Conservation (phyloP, 2,113 vertebrate genomes). For the Neotragus moschatus region DNA sequence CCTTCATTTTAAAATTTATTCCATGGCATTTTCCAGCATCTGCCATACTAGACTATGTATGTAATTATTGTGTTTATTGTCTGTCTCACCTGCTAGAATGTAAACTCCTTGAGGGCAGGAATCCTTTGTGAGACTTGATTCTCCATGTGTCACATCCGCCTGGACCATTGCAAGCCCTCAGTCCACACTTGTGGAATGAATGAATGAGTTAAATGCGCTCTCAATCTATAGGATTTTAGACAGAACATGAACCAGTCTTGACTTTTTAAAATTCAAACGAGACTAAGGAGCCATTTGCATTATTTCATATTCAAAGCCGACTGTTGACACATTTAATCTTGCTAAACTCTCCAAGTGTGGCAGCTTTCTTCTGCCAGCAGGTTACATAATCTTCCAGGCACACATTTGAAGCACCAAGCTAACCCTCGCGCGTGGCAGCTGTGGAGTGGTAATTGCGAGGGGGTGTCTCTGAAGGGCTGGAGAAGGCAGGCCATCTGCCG, state of each 20-base stretch:
- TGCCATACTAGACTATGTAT: background rate
- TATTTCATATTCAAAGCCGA: conserved; percentile 70
- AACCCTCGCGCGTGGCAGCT: conserved; percentile 36
- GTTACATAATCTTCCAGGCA: conserved; percentile 62
- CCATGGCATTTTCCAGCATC: background rate
- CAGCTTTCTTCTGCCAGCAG: conserved; percentile 35
- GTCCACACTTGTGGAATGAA: background rate
- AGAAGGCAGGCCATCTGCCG: conserved; percentile 66
- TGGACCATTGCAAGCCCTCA: background rate
- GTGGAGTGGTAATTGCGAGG: conserved; percentile 46
- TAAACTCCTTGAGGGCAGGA: background rate
- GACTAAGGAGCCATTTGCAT: conserved; percentile 67
- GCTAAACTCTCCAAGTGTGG: conserved; percentile 62
- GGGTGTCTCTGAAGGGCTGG: conserved; percentile 52
- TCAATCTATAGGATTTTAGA: conserved; percentile 17
- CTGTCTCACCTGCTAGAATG: background rate
- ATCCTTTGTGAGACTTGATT: background rate
- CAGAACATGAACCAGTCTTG: conserved; percentile 28
- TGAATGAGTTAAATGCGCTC: background rate
- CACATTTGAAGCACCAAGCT: conserved; percentile 22
- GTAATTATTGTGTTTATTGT: background rate
- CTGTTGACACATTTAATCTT: conserved; percentile 73
- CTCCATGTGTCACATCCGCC: background rate
- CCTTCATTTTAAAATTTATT: background rate
- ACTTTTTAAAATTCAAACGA: conserved; percentile 43